Evolutionary conservation across 2,888 invertebrate species (phyloP).

Genomic region (Dendrolimus pini): DNA sequence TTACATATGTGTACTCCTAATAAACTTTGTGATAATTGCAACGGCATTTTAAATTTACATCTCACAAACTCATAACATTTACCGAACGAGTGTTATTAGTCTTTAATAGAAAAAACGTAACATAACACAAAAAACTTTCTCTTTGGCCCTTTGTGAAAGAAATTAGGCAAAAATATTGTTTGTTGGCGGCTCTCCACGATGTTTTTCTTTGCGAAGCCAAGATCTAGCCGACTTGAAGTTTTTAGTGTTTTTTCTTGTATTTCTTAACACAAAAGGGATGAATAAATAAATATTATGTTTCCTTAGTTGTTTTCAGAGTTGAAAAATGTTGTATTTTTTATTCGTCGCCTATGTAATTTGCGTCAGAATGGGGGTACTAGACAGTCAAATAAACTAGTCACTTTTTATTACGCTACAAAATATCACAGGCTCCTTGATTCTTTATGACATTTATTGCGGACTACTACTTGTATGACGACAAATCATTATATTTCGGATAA

Average conservation of each 20-base stretch:
- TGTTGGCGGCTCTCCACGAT: neutral
- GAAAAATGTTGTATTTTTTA: neutral
- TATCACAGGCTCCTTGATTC: no score
- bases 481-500: no score
- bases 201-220: neutral
- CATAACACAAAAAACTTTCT: neutral
- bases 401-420: no score
- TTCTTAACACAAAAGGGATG: neutral
- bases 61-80: no score
- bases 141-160: neutral
- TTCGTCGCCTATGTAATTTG: neutral
- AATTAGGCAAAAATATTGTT: neutral
- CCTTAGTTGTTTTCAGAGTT: neutral
- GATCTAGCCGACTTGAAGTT: neutral
- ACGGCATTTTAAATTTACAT: no score
- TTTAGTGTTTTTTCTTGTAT: neutral
- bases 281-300: neutral
- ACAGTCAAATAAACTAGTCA: no score
- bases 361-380: no score
- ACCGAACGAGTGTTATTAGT: neutral
- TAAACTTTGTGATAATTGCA: no score
- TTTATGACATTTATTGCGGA: no score
- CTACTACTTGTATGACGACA: no score
- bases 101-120: neutral
- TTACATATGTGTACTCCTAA: no score